Conservation (phyloP, 2,113 vertebrate species). For the Sturnus vulgaris region DNA sequence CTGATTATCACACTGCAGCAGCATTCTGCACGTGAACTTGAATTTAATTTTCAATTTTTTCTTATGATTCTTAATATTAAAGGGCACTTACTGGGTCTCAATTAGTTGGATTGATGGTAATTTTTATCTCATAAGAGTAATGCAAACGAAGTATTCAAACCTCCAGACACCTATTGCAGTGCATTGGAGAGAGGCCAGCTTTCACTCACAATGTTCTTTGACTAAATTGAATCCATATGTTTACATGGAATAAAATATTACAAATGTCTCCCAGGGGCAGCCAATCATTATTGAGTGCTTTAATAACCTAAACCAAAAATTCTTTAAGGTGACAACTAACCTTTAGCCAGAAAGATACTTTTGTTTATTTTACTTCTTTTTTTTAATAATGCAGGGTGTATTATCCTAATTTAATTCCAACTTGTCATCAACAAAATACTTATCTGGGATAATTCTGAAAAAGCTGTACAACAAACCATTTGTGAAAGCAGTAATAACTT, state of each 20-base stretch:
- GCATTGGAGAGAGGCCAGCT: conserved; percentile 41
- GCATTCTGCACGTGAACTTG: background rate
- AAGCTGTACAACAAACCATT: conserved; percentile 18
- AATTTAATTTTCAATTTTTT: background rate
- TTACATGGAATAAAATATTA: conserved; percentile 67
- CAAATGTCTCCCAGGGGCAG: conserved; percentile 43
- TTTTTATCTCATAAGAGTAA: conserved; percentile 40
- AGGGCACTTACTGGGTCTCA: background rate
- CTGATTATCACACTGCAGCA: background rate
- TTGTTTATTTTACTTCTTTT: background rate
- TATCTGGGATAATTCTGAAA: conserved; percentile 26
- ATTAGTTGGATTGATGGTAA: conserved; percentile 2
- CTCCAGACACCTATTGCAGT: conserved; percentile 28
- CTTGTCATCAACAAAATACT: conserved; percentile 32
- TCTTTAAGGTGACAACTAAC: conserved; percentile 45
- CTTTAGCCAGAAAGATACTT: conserved; percentile 18
- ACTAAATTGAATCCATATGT: conserved; percentile 74
- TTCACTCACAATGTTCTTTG: conserved; percentile 15
- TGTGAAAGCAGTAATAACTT: conserved; percentile 29
- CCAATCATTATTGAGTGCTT: conserved; percentile 50
- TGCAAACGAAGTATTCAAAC: background rate
- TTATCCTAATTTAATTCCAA: conserved; percentile 49
- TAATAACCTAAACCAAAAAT: conserved; percentile 55
- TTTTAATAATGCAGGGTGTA: conserved; percentile 19
- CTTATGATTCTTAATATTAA: background rate